A percentile compares a stretch with the other conserved stretches of the same genome.
Evolutionary conservation across 2,888 invertebrate genomes (phyloP).

Genomic region (Galerucella pusilla): DNA sequence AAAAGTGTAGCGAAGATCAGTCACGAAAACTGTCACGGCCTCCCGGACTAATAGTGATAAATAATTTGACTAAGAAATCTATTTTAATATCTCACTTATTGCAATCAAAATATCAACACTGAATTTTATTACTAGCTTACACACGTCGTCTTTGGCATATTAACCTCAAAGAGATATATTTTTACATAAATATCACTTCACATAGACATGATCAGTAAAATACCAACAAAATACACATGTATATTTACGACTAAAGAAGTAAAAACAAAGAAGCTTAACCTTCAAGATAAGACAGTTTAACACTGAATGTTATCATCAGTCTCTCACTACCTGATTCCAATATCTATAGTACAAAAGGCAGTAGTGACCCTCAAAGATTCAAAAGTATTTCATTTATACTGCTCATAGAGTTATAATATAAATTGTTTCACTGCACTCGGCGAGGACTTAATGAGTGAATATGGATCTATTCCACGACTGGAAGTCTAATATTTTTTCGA

Average conservation of each 20-base stretch:
- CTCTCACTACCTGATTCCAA: not conserved
- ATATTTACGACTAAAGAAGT: not conserved
- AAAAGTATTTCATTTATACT: not conserved
- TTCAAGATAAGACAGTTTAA: not conserved
- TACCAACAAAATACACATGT: not conserved
- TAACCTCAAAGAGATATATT: too few relatives aligned
- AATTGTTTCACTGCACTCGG: not conserved
- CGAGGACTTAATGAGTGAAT: not conserved
- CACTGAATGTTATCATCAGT: not conserved
- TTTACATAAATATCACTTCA: not conserved
- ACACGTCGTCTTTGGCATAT: too few relatives aligned
- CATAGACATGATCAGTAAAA: not conserved
- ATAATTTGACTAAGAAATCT: too few relatives aligned
- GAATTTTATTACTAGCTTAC: too few relatives aligned
- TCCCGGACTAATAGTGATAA: too few relatives aligned
- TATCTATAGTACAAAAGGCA: not conserved
- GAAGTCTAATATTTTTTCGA: too few relatives aligned
- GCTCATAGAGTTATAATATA: not conserved
- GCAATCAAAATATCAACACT: too few relatives aligned
- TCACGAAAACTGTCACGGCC: too few relatives aligned
- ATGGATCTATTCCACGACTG: too few relatives aligned
- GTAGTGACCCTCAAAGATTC: not conserved
- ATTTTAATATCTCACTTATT: too few relatives aligned
- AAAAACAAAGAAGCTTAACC: not conserved
- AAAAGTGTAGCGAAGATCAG: too few relatives aligned